A percentile compares a stretch with the other conserved stretches of the same genome.
Evolutionary conservation across 2,113 vertebrate genomes (phyloP).

Genomic region (Acinonyx jubatus): DNA sequence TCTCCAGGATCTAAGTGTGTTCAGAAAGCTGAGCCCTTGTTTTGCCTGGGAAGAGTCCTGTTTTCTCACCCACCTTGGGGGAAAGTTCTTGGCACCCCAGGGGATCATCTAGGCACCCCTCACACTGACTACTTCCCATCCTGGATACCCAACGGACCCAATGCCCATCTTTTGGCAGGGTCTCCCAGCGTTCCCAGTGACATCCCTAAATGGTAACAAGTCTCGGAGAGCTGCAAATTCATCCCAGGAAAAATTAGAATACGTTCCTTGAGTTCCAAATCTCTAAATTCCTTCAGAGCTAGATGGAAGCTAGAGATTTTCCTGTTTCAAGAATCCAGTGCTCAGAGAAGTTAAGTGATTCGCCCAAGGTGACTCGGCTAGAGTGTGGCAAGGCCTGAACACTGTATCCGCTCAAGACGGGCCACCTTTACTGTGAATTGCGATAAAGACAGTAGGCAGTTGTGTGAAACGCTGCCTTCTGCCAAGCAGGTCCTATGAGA

Average conservation of each 20-base stretch:
- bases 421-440: background rate
- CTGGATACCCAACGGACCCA: background rate
- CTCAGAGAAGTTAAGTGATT: background rate
- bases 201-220: background rate
- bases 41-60: background rate
- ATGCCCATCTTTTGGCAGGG: background rate
- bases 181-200: background rate
- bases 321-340: background rate
- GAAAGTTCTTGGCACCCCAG: background rate
- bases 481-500: conserved; percentile 41
- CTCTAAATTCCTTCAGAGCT: background rate
- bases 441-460: background rate
- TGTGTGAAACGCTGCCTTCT: background rate
- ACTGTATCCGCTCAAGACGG: background rate
- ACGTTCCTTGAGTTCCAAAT: background rate
- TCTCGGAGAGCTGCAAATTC: background rate
- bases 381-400: background rate
- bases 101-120: background rate
- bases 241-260: background rate
- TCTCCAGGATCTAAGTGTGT: background rate
- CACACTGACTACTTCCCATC: background rate
- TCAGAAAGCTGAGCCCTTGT: background rate
- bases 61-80: background rate
- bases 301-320: background rate
- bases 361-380: background rate